A percentile compares a stretch with the other conserved stretches of the same genome.
Conservation (phyloP, 2,888 invertebrate genomes). For the Watsonalla binaria region DNA sequence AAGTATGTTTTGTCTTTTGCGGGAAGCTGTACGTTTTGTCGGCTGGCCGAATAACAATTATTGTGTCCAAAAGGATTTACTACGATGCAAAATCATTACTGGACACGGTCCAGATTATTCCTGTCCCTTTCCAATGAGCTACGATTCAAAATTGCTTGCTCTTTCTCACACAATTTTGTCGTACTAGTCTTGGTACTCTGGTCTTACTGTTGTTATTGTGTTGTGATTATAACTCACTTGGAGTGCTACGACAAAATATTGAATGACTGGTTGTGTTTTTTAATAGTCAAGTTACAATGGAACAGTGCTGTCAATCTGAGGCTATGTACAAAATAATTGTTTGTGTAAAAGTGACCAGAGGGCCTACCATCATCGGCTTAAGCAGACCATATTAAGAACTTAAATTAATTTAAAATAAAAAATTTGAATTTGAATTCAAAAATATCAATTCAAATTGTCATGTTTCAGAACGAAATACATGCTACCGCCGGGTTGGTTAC, state of each 20-base stretch:
- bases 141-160: background rate
- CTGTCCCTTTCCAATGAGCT: background rate
- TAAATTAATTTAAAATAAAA: no score
- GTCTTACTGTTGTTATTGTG: slow-evolving; percentile 16
- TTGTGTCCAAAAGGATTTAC: background rate
- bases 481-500: no score
- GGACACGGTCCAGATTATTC: background rate
- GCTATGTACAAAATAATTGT: slow-evolving; percentile 66
- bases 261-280: slow-evolving; percentile 38
- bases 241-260: slow-evolving; percentile 36
- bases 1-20: background rate
- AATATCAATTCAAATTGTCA: no score
- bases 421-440: no score
- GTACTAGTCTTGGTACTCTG: background rate
- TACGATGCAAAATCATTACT: no score
- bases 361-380: no score
- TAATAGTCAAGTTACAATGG: slow-evolving; percentile 35
- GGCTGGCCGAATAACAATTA: background rate
- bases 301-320: slow-evolving; percentile 60
- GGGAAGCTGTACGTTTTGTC: background rate
- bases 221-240: slow-evolving; percentile 30
- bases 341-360: slow-evolving; percentile 45
- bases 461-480: no score
- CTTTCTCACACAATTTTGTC: background rate
- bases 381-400: no score